phyloP scores from a whole-genome alignment of 2,113 vertebrate species.

The Helogale parvula region DNA sequence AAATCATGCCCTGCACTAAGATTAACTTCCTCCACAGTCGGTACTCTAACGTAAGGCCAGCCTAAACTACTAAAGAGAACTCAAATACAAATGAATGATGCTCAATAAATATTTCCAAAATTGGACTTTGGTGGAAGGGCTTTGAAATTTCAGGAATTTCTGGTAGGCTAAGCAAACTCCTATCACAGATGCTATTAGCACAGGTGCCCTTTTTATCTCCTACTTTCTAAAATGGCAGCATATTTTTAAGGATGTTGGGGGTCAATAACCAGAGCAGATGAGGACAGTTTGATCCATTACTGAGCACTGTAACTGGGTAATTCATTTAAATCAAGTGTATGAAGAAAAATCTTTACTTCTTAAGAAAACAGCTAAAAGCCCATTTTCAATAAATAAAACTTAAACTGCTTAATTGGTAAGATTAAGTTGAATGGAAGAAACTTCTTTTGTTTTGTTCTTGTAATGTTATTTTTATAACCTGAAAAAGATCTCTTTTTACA shows the following conservation, averaged over 20 bases:
- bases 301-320: background rate
- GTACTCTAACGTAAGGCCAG: background rate
- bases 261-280: background rate
- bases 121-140: background rate
- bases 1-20: background rate
- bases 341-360: background rate
- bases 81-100: background rate
- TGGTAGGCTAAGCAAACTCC: background rate
- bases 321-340: background rate
- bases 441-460: background rate
- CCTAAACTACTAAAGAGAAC: background rate
- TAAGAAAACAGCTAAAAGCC: constrained; percentile 20
- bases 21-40: background rate
- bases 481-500: constrained; percentile 24
- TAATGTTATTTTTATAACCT: background rate
- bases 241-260: background rate
- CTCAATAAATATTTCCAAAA: constrained; percentile 35
- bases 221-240: constrained; percentile 16
- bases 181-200: background rate
- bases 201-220: background rate
- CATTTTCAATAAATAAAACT: constrained; percentile 44
- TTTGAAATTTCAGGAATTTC: background rate
- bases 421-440: background rate
- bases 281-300: background rate
- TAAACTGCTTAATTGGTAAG: constrained; percentile 30